Conservation (phyloP, 2,113 vertebrate species). For the Periophthalmodon schlosseri region DNA sequence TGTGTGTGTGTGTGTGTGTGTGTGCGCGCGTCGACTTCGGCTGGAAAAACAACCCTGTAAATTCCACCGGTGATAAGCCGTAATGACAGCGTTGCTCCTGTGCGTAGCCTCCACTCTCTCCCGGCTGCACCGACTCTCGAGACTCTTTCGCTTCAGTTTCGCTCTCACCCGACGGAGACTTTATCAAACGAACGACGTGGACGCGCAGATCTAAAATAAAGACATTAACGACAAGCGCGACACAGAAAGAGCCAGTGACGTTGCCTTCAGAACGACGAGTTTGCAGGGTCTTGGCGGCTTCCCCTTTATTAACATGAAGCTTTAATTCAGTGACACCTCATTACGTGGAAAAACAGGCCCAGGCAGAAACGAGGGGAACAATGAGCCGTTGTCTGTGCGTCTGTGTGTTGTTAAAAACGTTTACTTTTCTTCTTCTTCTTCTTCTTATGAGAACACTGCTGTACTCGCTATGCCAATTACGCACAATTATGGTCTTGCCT, state of each 20-base stretch:
- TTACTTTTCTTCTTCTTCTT: constrained; percentile 16
- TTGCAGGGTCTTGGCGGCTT: constrained; percentile 40
- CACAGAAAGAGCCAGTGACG: constrained; percentile 53
- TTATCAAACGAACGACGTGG: constrained; percentile 23
- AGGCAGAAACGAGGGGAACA: constrained; percentile 45
- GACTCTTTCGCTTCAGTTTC: constrained; percentile 22
- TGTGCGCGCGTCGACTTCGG: constrained; percentile 38
- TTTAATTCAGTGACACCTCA: constrained; percentile 64
- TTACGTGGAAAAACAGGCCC: constrained; percentile 65
- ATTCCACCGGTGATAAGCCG: constrained; percentile 57
- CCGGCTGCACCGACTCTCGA: constrained; percentile 11
- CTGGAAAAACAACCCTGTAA: constrained; percentile 48
- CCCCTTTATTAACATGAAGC: constrained; percentile 54
- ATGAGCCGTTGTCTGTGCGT: constrained; percentile 44
- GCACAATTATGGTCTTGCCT: constrained; percentile 3
- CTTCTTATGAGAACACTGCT: constrained; percentile 8
- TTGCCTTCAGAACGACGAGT: constrained; percentile 52
- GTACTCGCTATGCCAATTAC: constrained; percentile 1
- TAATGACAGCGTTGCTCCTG: constrained; percentile 30
- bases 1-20: constrained; percentile 12
- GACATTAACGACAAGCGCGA: constrained; percentile 31
- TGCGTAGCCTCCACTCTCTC: constrained; percentile 7
- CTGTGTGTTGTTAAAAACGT: constrained; percentile 15
- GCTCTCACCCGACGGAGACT: constrained; percentile 35
- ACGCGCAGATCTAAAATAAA: constrained; percentile 18